Base-by-base conservation (phyloP, 2,888 invertebrate genomes). In the Brachypterus glaber region DNA sequence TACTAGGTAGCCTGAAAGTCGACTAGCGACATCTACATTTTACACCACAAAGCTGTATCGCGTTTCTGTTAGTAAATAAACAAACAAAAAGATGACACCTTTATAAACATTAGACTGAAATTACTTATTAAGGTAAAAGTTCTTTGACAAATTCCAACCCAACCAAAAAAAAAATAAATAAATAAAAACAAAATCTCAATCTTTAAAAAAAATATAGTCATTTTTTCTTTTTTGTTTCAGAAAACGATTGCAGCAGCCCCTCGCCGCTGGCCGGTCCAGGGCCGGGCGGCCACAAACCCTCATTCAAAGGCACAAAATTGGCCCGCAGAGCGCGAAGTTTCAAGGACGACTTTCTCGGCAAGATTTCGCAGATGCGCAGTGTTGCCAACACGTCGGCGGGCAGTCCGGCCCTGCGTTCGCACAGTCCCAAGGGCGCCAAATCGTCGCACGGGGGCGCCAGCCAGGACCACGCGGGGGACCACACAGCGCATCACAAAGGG, bases 271-370 rank as follows among this genome's bases (percentile, higher is more conserved):
- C 62, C 16, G 59, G 62, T 32, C 44, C 59, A 8, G 66, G 72
- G 49, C 72, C 76, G 46, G 74, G 77, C 48, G 83, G 82, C 40
- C 80, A 80, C 61, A 84, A 84, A 60, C 79, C 82, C 52, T 80
- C 79, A 47, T 69, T 81, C 65, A 83, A 84, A 60, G 82, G 86
- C 59, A 87, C 84, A 51, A 87, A 87, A 67, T 73, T 90, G 68
- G 88, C 89, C 41, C 73, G 87, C 50, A 77, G 90, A 49, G 90
- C 90, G 47, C 79, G 89, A 53, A 88, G 88, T 48, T 90, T 91
- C 70, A 91, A 90, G 71, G 89, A 90, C 76, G 90, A 90, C 69
- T 77, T 91, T 59, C 75, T 90, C 62, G 88, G 89, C 66, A 87
- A 87, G 67, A 79, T 90, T 64, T 86, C 85, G 51, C 83, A 87